Percentiles rank a stretch among this genome's conserved stretches.
Conservation (phyloP, 2,113 vertebrate genomes). For the Pholis gunnellus region DNA sequence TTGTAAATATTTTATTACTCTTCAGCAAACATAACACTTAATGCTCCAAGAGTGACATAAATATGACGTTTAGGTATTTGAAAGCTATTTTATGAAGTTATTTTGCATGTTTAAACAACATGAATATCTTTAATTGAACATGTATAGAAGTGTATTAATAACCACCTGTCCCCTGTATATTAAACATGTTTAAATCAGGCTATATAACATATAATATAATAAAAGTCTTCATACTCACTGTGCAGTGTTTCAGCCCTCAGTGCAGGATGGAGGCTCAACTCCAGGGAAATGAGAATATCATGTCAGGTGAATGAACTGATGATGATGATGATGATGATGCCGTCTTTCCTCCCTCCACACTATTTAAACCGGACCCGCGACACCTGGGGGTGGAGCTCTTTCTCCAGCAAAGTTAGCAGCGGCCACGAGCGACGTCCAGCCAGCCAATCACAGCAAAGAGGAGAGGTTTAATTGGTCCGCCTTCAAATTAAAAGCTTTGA, state of each 20-base stretch:
- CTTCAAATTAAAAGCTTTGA: slow-evolving; percentile 44
- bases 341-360: slow-evolving; percentile 47
- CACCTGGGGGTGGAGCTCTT: slow-evolving; percentile 67
- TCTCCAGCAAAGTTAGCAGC: slow-evolving; percentile 29
- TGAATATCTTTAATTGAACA: not conserved
- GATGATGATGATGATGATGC: slow-evolving; percentile 30
- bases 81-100: not conserved
- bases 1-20: not conserved
- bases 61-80: not conserved
- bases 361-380: slow-evolving; percentile 56
- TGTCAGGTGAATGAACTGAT: slow-evolving; percentile 58
- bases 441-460: slow-evolving; percentile 34
- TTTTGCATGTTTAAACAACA: not conserved
- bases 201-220: not conserved
- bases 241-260: slow-evolving; percentile 45
- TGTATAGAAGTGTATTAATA: not conserved
- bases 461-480: not conserved
- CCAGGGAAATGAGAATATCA: slow-evolving; percentile 33
- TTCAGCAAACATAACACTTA: not conserved
- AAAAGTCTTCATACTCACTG: slow-evolving; percentile 53
- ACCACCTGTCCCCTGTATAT: not conserved
- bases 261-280: slow-evolving; percentile 50
- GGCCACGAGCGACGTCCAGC: not conserved
- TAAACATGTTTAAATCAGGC: not conserved
- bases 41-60: not conserved